Base-by-base conservation (phyloP, 2,113 vertebrate genomes). In the Thinocorus orbignyianus region DNA sequence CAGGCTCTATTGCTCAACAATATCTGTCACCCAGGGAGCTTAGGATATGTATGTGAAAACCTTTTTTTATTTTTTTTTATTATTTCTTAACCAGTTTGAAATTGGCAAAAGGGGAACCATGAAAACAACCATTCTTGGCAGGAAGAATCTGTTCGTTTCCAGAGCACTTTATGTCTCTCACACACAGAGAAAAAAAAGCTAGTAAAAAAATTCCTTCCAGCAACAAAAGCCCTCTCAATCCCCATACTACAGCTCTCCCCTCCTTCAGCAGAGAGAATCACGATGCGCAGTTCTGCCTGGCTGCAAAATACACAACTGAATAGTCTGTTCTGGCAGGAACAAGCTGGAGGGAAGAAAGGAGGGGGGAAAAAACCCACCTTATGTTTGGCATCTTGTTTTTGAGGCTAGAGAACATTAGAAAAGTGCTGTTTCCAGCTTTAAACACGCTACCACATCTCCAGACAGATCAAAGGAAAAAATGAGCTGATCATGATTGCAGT, bases 121-220 rank as follows among this genome's bases (percentile, higher is more conserved):
- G 93, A 97, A 94, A 97, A 92, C 89, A 96, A 92, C 76, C 55
- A 14, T 78, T 88, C 88, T 93, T 96, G 96, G 94, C 96, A 96
- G 83, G 57, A 92, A 90, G 90, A 96, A 88, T 78, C 92, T 93
- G 79, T 95, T 73, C 13, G 14, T 95, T 96, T 97, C 87, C 92
- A 96, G 90, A 97, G 87, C 78, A 79, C 49, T 96, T 95, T 81
- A 91, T 92, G 88, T 97, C 66, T 97, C 93, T 92, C 69, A 25
- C 78, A 96, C 58, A 88, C n/a, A 79, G 61, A 60, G 15, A 6
- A 62, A 80, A 72, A 82, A 95, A 92, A 93, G 44, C 57, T 28
- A 91, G 81, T 93, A 91, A 96, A 95, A 95, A 95, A 88, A 84
- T 70, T 95, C 95, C 91, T 90, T 92, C 80, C 90, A 93, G 82